Conservation (phyloP, 2,113 vertebrate species). For the Clinocottus analis region DNA sequence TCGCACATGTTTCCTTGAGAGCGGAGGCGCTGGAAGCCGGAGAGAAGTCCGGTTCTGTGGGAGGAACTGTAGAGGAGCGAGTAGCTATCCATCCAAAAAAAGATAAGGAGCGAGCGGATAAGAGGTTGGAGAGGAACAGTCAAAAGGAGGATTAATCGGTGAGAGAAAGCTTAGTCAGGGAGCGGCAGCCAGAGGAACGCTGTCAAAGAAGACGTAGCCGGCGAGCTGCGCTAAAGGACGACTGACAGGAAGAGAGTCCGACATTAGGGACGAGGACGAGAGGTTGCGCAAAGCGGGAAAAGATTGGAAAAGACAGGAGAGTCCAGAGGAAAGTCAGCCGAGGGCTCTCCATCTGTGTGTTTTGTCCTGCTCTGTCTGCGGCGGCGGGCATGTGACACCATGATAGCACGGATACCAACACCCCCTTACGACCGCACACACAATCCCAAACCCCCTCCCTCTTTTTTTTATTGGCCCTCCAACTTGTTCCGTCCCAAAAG, state of each 20-base stretch:
- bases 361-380: conserved; percentile 50
- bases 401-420: conserved; percentile 57
- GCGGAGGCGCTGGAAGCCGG: conserved; percentile 90
- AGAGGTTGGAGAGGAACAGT: not conserved
- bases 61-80: conserved; percentile 91
- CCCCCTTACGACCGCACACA: conserved; percentile 34
- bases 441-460: not conserved
- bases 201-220: conserved; percentile 13
- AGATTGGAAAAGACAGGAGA: not conserved
- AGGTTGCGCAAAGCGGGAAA: not conserved
- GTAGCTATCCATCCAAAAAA: conserved; percentile 84
- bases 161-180: not conserved
- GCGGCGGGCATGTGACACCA: conserved; percentile 62
- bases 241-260: conserved; percentile 6
- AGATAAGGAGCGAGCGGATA: not conserved
- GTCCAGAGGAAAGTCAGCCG: not conserved
- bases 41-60: conserved; percentile 85
- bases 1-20: conserved; percentile 90
- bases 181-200: not conserved
- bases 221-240: not conserved
- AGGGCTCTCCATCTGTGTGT: conserved; percentile 53
- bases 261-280: not conserved
- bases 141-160: not conserved
- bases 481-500: conserved; percentile 21
- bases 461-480: not conserved